Evolutionary conservation across 2,888 invertebrate genomes (phyloP).

Genomic region (Callyntrura sp.): DNA sequence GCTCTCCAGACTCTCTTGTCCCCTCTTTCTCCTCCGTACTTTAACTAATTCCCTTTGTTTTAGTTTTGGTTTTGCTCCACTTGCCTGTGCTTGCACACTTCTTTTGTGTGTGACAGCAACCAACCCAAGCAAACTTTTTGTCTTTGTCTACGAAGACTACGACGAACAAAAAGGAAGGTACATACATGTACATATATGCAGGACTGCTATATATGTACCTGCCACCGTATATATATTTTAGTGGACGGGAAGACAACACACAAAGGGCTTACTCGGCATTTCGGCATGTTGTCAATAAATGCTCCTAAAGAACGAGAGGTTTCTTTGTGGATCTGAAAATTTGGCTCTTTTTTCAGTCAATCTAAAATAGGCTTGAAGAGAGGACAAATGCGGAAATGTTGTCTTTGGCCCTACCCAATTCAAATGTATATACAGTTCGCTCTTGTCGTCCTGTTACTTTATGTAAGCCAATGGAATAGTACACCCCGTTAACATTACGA

Average conservation of each 20-base stretch:
- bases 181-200: neutral
- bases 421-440: no score
- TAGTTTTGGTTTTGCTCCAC: conserved; percentile 41
- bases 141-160: neutral
- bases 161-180: neutral
- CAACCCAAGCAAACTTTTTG: conserved; percentile 14
- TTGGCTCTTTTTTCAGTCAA: no score
- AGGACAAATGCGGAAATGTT: no score
- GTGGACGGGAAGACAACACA: neutral
- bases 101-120: conserved; percentile 7
- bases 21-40: neutral
- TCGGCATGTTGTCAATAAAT: neutral
- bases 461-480: no score
- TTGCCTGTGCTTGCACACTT: conserved; percentile 5
- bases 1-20: conserved; percentile 2
- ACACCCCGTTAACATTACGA: neutral
- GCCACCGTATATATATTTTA: no score
- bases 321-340: neutral
- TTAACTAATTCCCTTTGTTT: conserved; percentile 45
- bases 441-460: no score
- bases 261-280: neutral
- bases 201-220: neutral
- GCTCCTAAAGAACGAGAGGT: neutral
- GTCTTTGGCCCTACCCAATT: no score
- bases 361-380: no score